Percentiles rank a stretch among this genome's conserved stretches.
phyloP scores from a whole-genome alignment of 1,140 invertebrate species.

The Dysdera silvatica region DNA sequence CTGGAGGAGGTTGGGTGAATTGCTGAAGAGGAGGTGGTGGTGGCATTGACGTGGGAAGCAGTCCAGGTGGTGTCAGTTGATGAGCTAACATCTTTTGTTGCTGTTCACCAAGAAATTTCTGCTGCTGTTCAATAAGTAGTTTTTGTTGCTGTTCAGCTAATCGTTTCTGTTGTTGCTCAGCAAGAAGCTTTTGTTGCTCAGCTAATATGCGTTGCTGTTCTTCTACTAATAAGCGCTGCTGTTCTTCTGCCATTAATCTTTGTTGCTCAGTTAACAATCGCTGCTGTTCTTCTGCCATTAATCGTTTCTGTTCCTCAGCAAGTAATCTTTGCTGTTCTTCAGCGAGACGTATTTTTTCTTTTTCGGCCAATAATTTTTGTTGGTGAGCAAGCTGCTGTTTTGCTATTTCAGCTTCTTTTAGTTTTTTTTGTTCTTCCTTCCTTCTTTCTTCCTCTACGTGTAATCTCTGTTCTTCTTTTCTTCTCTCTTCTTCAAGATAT shows the following conservation, averaged over 20 bases:
- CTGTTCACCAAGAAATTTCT: not conserved
- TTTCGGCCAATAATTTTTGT: slow-evolving; percentile 10
- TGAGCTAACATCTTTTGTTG: not conserved
- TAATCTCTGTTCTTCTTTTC: slow-evolving; percentile 1
- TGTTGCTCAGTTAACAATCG: slow-evolving; percentile 4
- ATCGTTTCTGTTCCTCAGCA: slow-evolving; percentile 12
- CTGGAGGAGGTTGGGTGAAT: not conserved
- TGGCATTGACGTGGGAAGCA: not conserved
- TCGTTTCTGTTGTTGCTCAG: not conserved
- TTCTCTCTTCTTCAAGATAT: not conserved
- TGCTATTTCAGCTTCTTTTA: slow-evolving; percentile 5
- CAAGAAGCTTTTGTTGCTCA: not conserved
- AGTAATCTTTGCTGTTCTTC: slow-evolving; percentile 5
- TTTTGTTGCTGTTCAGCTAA: not conserved
- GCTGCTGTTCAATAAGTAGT: not conserved
- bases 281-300: slow-evolving; percentile 9
- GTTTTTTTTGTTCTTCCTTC: not conserved
- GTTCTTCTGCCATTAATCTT: too few relatives aligned
- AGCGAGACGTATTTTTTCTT: slow-evolving; percentile 16
- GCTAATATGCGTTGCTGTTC: not conserved
- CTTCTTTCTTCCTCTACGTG: not conserved
- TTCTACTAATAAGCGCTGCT: too few relatives aligned
- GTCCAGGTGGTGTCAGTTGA: not conserved
- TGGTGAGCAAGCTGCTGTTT: too few relatives aligned
- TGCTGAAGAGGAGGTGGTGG: not conserved